A percentile compares a stretch with the other conserved stretches of the same genome.
These are phyloP conservation scores for Archips xylosteana DNA, from an alignment of 2,888 invertebrate species.

Conservation along the genomic window DNA sequence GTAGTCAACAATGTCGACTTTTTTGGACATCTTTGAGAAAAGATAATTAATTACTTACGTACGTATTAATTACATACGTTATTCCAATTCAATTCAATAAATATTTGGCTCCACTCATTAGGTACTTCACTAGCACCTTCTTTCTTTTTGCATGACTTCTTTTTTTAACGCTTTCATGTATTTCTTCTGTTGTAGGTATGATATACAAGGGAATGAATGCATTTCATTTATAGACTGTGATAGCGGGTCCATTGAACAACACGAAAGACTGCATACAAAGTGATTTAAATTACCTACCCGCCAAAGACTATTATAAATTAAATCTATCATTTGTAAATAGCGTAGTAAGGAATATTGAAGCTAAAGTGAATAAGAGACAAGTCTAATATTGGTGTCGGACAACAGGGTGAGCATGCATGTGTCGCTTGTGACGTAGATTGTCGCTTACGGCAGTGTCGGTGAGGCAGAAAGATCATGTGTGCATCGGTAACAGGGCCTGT, in stretches of 20 bases:
- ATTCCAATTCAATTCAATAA: not conserved
- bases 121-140: slow-evolving; percentile 29
- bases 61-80: no score
- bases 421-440: slow-evolving; percentile 56
- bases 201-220: slow-evolving; percentile 77
- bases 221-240: slow-evolving; percentile 82
- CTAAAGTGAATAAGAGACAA: slow-evolving; percentile 52
- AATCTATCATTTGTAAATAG: slow-evolving; percentile 70
- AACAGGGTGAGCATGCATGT: slow-evolving; percentile 75
- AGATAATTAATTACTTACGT: no score
- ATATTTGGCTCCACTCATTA: not conserved
- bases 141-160: slow-evolving; percentile 65
- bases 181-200: slow-evolving; percentile 84
- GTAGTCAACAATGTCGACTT: no score
- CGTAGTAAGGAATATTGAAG: slow-evolving; percentile 54
- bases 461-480: slow-evolving; percentile 46
- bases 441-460: slow-evolving; percentile 45
- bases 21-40: no score
- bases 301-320: slow-evolving; percentile 63
- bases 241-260: slow-evolving; percentile 68
- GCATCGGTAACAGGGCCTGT: slow-evolving; percentile 71
- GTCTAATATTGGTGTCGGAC: slow-evolving; percentile 48
- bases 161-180: slow-evolving; percentile 74
- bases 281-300: slow-evolving; percentile 66
- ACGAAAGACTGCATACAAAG: slow-evolving; percentile 65